phyloP scores from a whole-genome alignment of 1,140 invertebrate species.

The Atta cephalotes region DNA sequence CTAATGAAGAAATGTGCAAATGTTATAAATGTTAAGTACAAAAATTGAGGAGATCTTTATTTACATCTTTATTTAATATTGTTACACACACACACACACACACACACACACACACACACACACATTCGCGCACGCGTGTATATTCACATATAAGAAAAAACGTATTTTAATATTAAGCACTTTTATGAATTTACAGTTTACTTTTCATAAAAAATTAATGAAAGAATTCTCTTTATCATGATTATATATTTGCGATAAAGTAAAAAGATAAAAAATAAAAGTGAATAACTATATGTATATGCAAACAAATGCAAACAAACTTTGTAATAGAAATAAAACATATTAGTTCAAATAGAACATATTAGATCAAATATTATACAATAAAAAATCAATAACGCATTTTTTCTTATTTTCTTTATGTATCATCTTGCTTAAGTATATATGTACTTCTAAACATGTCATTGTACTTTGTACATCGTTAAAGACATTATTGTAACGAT shows the following conservation, averaged over 20 bases:
- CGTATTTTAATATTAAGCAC: neutral
- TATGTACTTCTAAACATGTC: neutral
- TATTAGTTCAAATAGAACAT: conserved; percentile 3
- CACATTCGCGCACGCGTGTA: neutral
- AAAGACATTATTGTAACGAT: neutral
- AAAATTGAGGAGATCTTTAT: conserved; percentile 11
- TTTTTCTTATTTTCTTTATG: neutral
- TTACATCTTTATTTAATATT: neutral
- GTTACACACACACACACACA: neutral
- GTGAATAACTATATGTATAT: neutral
- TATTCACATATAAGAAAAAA: neutral
- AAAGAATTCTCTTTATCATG: neutral
- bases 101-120: neutral
- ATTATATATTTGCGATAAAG: neutral
- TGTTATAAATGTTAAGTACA: conserved; percentile 50
- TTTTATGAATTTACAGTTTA: neutral
- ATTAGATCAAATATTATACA: neutral
- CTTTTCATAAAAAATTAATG: neutral
- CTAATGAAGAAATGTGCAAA: neutral
- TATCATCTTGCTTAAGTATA: neutral
- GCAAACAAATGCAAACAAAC: no score
- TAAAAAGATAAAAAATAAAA: conserved; percentile 7
- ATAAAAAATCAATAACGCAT: neutral
- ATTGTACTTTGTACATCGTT: neutral
- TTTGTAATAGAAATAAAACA: neutral